These are phyloP conservation scores for Drosophila orosa DNA, from an alignment of 1,140 invertebrate species.

Conservation along the genomic window DNA sequence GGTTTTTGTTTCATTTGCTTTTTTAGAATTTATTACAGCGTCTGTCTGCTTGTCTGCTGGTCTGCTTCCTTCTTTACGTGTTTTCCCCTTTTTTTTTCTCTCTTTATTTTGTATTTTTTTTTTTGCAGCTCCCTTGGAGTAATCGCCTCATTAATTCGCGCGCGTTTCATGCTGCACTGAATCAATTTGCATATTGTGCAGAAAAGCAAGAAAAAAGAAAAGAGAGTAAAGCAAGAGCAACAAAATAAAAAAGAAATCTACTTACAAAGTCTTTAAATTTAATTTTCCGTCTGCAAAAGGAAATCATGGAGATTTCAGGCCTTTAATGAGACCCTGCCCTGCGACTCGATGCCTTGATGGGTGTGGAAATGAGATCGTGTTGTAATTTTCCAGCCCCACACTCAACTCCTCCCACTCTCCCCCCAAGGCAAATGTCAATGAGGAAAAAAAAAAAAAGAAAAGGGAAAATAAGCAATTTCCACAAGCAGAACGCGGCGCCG, in stretches of 20 bases:
- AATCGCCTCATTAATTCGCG: slow-evolving; percentile 81
- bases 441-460: slow-evolving; percentile 15
- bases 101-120: slow-evolving; percentile 24
- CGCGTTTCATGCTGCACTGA: slow-evolving; percentile 78
- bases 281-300: slow-evolving; percentile 64
- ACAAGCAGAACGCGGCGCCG: slow-evolving; percentile 4
- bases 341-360: slow-evolving; percentile 24
- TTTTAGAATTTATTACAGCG: slow-evolving; percentile 75
- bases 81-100: slow-evolving; percentile 6
- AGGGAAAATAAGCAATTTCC: slow-evolving; percentile 11
- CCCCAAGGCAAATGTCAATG: slow-evolving; percentile 76
- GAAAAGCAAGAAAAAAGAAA: slow-evolving; percentile 52
- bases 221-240: slow-evolving; percentile 6
- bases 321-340: slow-evolving; percentile 69
- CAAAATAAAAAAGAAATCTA: slow-evolving; percentile 61
- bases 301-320: slow-evolving; percentile 71
- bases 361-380: slow-evolving; percentile 57
- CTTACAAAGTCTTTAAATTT: slow-evolving; percentile 81
- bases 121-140: slow-evolving; percentile 60
- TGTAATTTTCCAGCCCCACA: slow-evolving; percentile 55
- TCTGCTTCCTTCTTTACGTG: slow-evolving; percentile 45
- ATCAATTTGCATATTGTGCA: slow-evolving; percentile 82
- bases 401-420: background rate
- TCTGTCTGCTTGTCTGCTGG: slow-evolving; percentile 6
- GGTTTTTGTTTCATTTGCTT: slow-evolving; percentile 59